Conservation (phyloP, 2,888 invertebrate genomes). For the Zelleria hepariella region DNA sequence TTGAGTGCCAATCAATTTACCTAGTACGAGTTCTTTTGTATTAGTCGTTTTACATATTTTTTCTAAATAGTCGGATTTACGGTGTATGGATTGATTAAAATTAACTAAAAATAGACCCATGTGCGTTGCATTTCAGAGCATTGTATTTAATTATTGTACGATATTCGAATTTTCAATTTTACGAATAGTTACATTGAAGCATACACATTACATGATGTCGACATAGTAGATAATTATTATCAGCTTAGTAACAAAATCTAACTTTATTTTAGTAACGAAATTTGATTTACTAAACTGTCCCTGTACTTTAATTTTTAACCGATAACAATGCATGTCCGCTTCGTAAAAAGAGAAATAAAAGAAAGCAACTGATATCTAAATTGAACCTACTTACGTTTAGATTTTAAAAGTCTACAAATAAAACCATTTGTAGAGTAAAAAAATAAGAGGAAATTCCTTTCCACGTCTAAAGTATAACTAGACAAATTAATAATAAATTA, state of each 20-base stretch:
- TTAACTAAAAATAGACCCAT: no score
- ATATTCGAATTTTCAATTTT: no score
- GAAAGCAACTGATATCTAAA: constrained; percentile 28
- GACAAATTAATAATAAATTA: constrained; percentile 17
- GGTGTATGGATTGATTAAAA: no score
- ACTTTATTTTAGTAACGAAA: background rate
- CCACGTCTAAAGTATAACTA: constrained; percentile 26
- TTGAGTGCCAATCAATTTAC: no score
- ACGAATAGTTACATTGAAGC: background rate
- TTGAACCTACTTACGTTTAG: constrained; percentile 60
- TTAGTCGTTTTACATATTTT: no score
- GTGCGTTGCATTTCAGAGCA: no score
- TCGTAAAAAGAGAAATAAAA: constrained; percentile 24
- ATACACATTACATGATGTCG: background rate
- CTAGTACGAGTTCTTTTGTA: no score
- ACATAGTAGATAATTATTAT: background rate
- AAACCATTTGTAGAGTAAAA: constrained; percentile 69
- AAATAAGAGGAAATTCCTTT: constrained; percentile 61
- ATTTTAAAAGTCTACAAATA: constrained; percentile 60
- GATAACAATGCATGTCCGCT: background rate
- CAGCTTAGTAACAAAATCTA: background rate
- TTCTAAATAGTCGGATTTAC: no score
- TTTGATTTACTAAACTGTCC: constrained; percentile 15
- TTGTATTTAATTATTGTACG: no score
- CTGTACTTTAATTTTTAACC: constrained; percentile 20